A percentile compares a stretch with the other conserved stretches of the same genome.
Conservation (phyloP, 2,797 vertebrate genomes). For the Distichodus sexfasciatus region DNA sequence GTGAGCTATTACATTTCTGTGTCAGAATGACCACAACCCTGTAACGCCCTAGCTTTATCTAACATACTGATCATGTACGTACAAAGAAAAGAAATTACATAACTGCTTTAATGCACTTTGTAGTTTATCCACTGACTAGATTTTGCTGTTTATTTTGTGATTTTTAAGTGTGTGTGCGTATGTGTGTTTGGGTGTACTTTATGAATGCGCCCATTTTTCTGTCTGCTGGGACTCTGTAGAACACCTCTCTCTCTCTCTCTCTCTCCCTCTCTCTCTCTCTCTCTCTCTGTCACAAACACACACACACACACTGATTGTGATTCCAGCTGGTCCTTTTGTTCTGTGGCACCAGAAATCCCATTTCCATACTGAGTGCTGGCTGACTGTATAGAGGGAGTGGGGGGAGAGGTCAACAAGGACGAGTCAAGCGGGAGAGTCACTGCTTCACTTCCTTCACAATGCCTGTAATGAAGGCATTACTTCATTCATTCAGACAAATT, state of each 20-base stretch:
- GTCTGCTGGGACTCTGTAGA: constrained; percentile 5
- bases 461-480: no score
- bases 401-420: constrained; percentile 29
- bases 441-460: constrained; percentile 3
- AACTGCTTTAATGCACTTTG: no score
- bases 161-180: no score
- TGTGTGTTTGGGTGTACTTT: no score
- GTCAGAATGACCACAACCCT: background rate
- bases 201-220: no score
- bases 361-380: constrained; percentile 29
- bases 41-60: background rate
- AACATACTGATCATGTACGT: background rate
- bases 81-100: no score
- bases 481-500: no score
- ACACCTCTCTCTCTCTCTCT: background rate
- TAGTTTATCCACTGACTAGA: no score
- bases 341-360: constrained; percentile 20
- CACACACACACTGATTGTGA: constrained; percentile 39
- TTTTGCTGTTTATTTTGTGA: no score
- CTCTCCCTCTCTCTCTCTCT: background rate
- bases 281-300: constrained; percentile 4
- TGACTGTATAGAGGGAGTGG: background rate
- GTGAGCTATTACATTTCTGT: background rate
- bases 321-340: constrained; percentile 44
- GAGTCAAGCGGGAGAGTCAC: constrained; percentile 2